phyloP scores from a whole-genome alignment of 1,140 invertebrate species.

The Epicauta chinensis region DNA sequence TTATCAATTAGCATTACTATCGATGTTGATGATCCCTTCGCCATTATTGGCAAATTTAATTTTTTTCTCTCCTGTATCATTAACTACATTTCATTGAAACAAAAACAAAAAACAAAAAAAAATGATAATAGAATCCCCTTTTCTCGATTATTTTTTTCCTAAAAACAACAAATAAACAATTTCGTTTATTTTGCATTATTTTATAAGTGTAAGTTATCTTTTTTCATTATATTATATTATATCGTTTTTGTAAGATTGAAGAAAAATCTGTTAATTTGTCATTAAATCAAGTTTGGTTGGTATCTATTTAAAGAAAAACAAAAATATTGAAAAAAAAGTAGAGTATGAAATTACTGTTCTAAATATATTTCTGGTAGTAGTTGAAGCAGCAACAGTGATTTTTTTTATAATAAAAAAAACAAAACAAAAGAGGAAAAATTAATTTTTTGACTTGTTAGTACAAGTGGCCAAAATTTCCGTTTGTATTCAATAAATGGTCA shows the following conservation, averaged over 20 bases:
- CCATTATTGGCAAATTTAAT: slow-evolving; percentile 31
- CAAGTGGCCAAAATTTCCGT: slow-evolving; percentile 19
- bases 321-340: slow-evolving; percentile 5
- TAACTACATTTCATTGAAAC: slow-evolving; percentile 24
- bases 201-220: too few species aligned
- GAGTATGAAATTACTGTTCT: slow-evolving; percentile 14
- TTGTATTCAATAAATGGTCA: background rate
- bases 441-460: slow-evolving; percentile 7
- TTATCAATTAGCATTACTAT: slow-evolving; percentile 20
- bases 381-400: background rate
- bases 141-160: too few species aligned
- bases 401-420: slow-evolving; percentile 1
- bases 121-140: too few species aligned
- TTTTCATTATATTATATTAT: too few species aligned
- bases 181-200: too few species aligned
- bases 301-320: too few species aligned
- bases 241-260: too few species aligned
- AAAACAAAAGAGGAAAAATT: slow-evolving; percentile 3
- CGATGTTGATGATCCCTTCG: slow-evolving; percentile 29
- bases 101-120: too few species aligned
- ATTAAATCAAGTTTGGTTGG: slow-evolving; percentile 8
- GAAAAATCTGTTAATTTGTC: too few species aligned
- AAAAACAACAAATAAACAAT: too few species aligned
- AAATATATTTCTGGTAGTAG: slow-evolving; percentile 15
- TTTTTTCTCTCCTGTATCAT: slow-evolving; percentile 25